These are phyloP conservation scores for Ladona fulva DNA, from an alignment of 1,140 invertebrate species.

Conservation along the genomic window DNA sequence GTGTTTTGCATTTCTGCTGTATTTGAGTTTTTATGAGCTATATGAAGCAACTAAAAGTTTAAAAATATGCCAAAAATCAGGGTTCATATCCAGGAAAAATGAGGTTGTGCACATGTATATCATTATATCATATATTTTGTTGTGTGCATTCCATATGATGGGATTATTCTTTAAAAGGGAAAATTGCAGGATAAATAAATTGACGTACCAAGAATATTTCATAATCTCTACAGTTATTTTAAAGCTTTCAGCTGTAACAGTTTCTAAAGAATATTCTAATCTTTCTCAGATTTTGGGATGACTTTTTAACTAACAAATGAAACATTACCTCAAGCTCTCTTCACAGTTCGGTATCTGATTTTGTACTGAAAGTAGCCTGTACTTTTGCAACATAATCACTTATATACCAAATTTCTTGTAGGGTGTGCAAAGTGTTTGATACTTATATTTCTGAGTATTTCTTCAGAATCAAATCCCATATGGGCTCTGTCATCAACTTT, in stretches of 20 bases:
- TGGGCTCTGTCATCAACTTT: neutral
- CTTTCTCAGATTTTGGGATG: neutral
- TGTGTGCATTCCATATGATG: neutral
- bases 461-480: constrained; percentile 1
- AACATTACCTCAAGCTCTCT: neutral
- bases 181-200: neutral
- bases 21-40: constrained; percentile 1
- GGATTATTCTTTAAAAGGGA: neutral
- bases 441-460: neutral
- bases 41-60: neutral
- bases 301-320: neutral
- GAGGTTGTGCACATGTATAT: constrained; percentile 9
- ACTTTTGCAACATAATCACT: neutral
- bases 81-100: constrained; percentile 6
- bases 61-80: constrained; percentile 5
- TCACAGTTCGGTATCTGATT: neutral
- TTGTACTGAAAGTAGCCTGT: neutral
- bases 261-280: neutral
- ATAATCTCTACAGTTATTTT: neutral
- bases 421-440: neutral
- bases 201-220: neutral
- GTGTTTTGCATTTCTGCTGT: constrained; percentile 5
- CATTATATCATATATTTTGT: neutral
- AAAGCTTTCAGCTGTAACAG: constrained; percentile 4
- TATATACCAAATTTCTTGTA: neutral